These are phyloP conservation scores for Ptychochromis oligacanthus DNA, from an alignment of 2,113 vertebrate genomes.

Conservation along the genomic window DNA sequence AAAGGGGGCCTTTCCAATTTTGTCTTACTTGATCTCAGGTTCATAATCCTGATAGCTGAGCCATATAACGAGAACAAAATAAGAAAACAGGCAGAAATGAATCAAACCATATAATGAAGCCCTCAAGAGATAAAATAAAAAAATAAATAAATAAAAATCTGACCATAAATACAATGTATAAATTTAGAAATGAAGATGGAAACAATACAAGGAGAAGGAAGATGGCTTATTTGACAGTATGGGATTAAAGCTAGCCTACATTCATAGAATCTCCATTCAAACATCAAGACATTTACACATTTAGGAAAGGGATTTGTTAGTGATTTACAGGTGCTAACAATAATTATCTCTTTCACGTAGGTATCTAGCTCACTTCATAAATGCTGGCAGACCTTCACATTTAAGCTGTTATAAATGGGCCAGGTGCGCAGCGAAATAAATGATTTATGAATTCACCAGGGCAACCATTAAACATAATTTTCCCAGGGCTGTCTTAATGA, in stretches of 20 bases:
- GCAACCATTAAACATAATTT: slow-evolving; percentile 81
- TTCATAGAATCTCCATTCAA: slow-evolving; percentile 13
- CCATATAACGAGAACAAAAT: slow-evolving; percentile 83
- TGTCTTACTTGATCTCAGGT: slow-evolving; percentile 98
- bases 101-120: slow-evolving; percentile 31
- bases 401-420: slow-evolving; percentile 74
- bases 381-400: slow-evolving; percentile 61
- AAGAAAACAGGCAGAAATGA: slow-evolving; percentile 68
- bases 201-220: slow-evolving; percentile 23
- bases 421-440: slow-evolving; percentile 80
- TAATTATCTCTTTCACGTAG: slow-evolving; percentile 53
- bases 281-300: slow-evolving; percentile 20
- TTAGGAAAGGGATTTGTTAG: slow-evolving; percentile 25
- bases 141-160: slow-evolving; percentile 3
- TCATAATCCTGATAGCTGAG: slow-evolving; percentile 96
- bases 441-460: slow-evolving; percentile 80
- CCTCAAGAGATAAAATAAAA: not conserved
- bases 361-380: slow-evolving; percentile 55
- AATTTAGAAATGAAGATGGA: slow-evolving; percentile 27
- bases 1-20: slow-evolving; percentile 80
- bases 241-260: slow-evolving; percentile 13
- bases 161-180: slow-evolving; percentile 6
- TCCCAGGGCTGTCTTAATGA: slow-evolving; percentile 81
- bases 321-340: slow-evolving; percentile 45
- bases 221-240: not conserved